Evolutionary conservation across 2,113 vertebrate genomes (phyloP).

Genomic region (Platichthys stellatus): DNA sequence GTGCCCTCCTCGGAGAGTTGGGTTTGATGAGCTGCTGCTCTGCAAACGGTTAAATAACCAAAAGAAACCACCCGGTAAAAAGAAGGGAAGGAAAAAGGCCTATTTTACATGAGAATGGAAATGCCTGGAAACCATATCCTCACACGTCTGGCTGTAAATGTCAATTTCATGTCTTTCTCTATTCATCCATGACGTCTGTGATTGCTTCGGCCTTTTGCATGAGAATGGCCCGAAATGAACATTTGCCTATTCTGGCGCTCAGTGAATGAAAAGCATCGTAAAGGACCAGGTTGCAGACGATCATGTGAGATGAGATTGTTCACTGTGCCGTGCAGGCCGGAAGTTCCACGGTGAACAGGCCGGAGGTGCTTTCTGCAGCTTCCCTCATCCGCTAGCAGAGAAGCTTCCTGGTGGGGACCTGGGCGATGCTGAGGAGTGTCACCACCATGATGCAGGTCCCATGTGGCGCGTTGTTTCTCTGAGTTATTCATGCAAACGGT

Average conservation of each 20-base stretch:
- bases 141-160: slow-evolving; percentile 68
- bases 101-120: slow-evolving; percentile 73
- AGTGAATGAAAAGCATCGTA: slow-evolving; percentile 50
- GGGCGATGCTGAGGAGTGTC: slow-evolving; percentile 53
- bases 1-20: slow-evolving; percentile 63
- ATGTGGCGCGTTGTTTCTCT: slow-evolving; percentile 60
- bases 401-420: slow-evolving; percentile 41
- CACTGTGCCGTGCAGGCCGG: background rate
- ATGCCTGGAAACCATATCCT: slow-evolving; percentile 52
- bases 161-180: slow-evolving; percentile 72
- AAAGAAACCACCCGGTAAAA: slow-evolving; percentile 25
- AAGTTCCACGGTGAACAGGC: background rate
- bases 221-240: slow-evolving; percentile 60
- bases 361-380: slow-evolving; percentile 12
- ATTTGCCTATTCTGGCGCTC: slow-evolving; percentile 36
- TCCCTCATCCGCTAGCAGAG: slow-evolving; percentile 31
- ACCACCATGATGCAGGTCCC: slow-evolving; percentile 51
- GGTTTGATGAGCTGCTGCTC: slow-evolving; percentile 61
- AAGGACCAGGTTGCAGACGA: slow-evolving; percentile 26
- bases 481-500: slow-evolving; percentile 60
- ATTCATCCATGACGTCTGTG: slow-evolving; percentile 69
- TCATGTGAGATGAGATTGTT: slow-evolving; percentile 36
- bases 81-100: background rate
- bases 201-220: slow-evolving; percentile 73
- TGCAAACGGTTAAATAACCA: slow-evolving; percentile 68